phyloP scores from a whole-genome alignment of 2,888 invertebrate species.

The Tillus elongatus region DNA sequence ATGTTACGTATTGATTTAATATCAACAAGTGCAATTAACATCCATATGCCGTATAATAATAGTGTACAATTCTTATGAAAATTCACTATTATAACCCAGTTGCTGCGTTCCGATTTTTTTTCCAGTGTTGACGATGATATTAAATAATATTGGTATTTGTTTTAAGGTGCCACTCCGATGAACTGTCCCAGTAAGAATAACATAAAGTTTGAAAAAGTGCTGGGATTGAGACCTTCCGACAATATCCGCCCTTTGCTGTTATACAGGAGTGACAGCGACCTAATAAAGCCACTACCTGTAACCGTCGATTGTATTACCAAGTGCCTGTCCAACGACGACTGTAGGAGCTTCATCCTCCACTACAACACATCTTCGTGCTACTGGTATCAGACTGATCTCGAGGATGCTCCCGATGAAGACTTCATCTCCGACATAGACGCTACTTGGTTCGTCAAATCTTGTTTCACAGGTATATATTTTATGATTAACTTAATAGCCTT shows the following conservation, averaged over 20 bases:
- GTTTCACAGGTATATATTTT: constrained; percentile 47
- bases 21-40: too few species aligned
- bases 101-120: too few species aligned
- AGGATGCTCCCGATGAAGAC: constrained; percentile 28
- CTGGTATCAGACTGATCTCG: constrained; percentile 28
- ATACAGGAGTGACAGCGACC: constrained; percentile 23
- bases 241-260: constrained; percentile 25
- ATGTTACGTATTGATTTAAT: too few species aligned
- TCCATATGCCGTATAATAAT: too few species aligned
- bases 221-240: constrained; percentile 34
- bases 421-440: constrained; percentile 47
- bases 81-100: too few species aligned
- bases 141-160: too few species aligned
- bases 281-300: constrained; percentile 28
- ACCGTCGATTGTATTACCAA: constrained; percentile 36
- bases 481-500: too few species aligned
- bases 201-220: constrained; percentile 37
- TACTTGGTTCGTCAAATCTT: constrained; percentile 58
- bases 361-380: constrained; percentile 36
- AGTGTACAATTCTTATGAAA: too few species aligned
- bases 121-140: too few species aligned
- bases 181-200: constrained; percentile 31
- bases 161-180: constrained; percentile 25
- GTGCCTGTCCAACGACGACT: constrained; percentile 31
- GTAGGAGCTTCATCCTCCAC: constrained; percentile 36